Evolutionary conservation across 2,888 invertebrate species (phyloP).

Genomic region (Acleris emargana): DNA sequence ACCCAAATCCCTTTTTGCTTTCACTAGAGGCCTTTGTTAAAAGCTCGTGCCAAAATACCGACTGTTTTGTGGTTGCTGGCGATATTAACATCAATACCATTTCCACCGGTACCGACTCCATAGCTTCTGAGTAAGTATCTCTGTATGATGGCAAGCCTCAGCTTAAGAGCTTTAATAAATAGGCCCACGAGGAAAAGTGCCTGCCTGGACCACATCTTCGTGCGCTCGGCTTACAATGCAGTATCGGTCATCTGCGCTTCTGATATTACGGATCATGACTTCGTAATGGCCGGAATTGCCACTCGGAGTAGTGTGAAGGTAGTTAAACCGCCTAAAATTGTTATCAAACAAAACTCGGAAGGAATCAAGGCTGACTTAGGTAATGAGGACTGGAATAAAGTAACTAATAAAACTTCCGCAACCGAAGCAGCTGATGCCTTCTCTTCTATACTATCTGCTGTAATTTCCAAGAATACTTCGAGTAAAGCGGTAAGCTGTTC

Average conservation of each 20-base stretch:
- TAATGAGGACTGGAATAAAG: constrained; percentile 7
- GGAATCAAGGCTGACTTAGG: constrained; percentile 16
- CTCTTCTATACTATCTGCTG: neutral
- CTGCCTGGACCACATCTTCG: constrained; percentile 38
- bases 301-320: neutral
- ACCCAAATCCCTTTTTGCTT: constrained; percentile 22
- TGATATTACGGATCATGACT: constrained; percentile 32
- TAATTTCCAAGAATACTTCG: constrained; percentile 21
- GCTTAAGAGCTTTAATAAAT: constrained; percentile 25
- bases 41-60: neutral
- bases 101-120: neutral
- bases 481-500: constrained; percentile 15
- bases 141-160: constrained; percentile 33
- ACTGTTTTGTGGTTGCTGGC: constrained; percentile 31
- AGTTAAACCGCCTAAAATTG: too few relatives aligned
- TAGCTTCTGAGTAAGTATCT: constrained; percentile 23
- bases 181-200: constrained; percentile 29
- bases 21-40: constrained; percentile 19
- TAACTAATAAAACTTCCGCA: neutral
- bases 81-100: constrained; percentile 39
- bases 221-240: constrained; percentile 8
- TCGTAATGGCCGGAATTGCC: constrained; percentile 10
- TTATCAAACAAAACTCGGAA: too few relatives aligned
- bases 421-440: constrained; percentile 11
- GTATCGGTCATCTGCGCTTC: constrained; percentile 28